Evolutionary conservation across 2,888 invertebrate genomes (phyloP).

Genomic region (Cataglyphis altisquamis): DNA sequence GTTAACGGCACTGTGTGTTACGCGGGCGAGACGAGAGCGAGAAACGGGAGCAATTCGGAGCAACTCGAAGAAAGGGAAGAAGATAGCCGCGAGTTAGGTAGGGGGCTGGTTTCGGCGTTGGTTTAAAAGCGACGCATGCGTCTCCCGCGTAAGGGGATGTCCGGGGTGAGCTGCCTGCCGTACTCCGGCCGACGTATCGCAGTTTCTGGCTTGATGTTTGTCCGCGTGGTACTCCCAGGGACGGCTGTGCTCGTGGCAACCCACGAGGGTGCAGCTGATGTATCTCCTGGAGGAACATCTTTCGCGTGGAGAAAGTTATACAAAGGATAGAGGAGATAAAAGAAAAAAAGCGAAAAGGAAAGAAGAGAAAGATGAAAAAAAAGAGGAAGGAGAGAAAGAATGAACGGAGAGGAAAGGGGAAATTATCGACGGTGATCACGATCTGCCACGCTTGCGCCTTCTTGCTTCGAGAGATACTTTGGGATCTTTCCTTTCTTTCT

Average conservation of each 20-base stretch:
- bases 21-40: conserved; percentile 1
- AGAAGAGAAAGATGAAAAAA: not conserved
- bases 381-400: not conserved
- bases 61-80: conserved; percentile 33
- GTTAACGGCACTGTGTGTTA: conserved; percentile 7
- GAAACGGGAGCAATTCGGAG: conserved; percentile 17
- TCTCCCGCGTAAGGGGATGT: conserved; percentile 76
- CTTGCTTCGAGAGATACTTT: conserved; percentile 36
- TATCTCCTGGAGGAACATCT: not conserved
- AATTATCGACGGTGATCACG: conserved; percentile 43
- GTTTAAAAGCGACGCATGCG: conserved; percentile 84
- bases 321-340: conserved; percentile 3
- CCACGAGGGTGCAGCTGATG: conserved; percentile 67
- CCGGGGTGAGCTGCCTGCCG: conserved; percentile 80
- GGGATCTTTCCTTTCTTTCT: conserved; percentile 31
- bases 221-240: conserved; percentile 82
- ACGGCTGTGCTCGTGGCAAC: conserved; percentile 63
- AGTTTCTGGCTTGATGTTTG: conserved; percentile 86
- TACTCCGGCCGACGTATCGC: conserved; percentile 82
- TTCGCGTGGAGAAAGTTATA: conserved; percentile 17
- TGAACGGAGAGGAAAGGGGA: not conserved
- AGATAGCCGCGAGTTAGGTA: conserved; percentile 29
- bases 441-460: conserved; percentile 68
- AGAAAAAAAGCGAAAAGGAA: not conserved
- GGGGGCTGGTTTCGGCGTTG: conserved; percentile 77